Percentiles rank a stretch among this genome's conserved stretches.
Evolutionary conservation across 2,888 invertebrate species (phyloP).

Genomic region (Megastigmus dorsalis): DNA sequence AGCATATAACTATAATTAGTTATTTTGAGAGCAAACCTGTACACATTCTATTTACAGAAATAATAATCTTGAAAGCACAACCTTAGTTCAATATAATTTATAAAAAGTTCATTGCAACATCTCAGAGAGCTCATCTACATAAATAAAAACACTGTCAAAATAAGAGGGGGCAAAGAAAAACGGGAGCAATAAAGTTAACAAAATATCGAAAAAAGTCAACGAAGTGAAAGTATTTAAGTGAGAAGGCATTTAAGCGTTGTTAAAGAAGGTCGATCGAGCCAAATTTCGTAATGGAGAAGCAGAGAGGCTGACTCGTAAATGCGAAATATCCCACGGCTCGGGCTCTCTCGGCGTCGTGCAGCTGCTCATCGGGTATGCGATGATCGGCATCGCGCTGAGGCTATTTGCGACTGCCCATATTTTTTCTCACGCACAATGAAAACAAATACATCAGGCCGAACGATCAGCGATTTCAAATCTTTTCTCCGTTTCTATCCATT

Average conservation of each 20-base stretch:
- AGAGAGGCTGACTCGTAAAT: neutral
- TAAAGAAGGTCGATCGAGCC: constrained; percentile 22
- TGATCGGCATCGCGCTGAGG: constrained; percentile 46
- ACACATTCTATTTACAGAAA: too few relatives aligned
- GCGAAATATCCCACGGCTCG: constrained; percentile 44
- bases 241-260: neutral
- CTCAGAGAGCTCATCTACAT: too few relatives aligned
- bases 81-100: too few relatives aligned
- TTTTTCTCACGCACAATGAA: neutral
- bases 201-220: neutral
- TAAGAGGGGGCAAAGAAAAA: too few relatives aligned
- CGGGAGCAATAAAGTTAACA: too few relatives aligned
- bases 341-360: constrained; percentile 14
- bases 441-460: neutral
- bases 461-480: neutral
- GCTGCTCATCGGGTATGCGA: constrained; percentile 49
- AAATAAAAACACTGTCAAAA: too few relatives aligned
- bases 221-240: constrained; percentile 13
- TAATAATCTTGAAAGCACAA: too few relatives aligned
- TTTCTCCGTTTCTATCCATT: too few relatives aligned
- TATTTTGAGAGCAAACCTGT: too few relatives aligned
- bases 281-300: constrained; percentile 23
- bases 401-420: neutral
- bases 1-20: too few relatives aligned
- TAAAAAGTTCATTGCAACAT: too few relatives aligned